Evolutionary conservation across 2,888 invertebrate genomes (phyloP), one percentile per base, ranked within the genome.

Genomic region (Unio delphinus): DNA sequence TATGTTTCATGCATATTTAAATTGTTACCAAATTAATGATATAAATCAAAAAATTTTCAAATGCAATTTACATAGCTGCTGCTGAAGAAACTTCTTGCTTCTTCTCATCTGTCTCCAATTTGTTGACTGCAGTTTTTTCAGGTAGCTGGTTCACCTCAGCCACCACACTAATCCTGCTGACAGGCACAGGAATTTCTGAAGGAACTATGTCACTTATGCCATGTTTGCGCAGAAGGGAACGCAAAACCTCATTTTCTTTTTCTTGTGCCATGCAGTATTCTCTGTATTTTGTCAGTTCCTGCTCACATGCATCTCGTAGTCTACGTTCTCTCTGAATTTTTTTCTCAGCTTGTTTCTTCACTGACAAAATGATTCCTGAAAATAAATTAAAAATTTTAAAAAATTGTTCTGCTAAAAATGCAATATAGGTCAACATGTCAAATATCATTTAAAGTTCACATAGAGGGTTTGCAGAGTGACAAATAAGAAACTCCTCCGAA

Each of bases 251-350:
- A 30, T 90, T 90, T 70, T 90, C 89, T 55, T 82, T 75, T 70
- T 90, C 90, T 77, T 89, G 88, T 34, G 86, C 85, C 6, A 86
- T 77, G 69, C 89, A 88, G 73, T 89, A 89, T 61, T 89, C 85
- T 20, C 89, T 80, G 68, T 86, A 89, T 78, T 90, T 89, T 45
- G 80, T 74, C 55, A 90, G 83, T 76, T 90, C 90, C 67, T 89
- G 86, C 69, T 90, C 90, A 58, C 87, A 79, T 3, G 87, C 89
- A 77, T 88, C 87, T 23, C 86, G 74, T 4, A 83, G 75, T 26
- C 84, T 78, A 66, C 78, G 76, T 72, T 90, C 90, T 58, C 86
- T 82, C 56, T 84, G 80, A 18, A 90, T 73, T 68, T 83, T 85
- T 30, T 88, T 87, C 45, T 90, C 89, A 17, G 90, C 87, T 69